Evolutionary conservation across 1,140 invertebrate species (phyloP).

Genomic region (Ephestia elutella): DNA sequence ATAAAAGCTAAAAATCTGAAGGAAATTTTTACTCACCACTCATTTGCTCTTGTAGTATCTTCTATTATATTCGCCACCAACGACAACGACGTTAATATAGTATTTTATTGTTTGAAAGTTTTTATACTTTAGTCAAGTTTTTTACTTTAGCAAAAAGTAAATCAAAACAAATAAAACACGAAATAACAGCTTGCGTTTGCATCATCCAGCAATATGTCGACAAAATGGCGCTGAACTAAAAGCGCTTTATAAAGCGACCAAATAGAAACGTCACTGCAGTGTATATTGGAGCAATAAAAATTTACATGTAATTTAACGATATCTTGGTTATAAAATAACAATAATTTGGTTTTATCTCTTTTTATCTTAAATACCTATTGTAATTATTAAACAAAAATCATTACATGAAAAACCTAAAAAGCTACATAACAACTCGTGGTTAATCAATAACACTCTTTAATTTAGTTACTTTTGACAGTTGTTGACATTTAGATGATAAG

Average conservation of each 20-base stretch:
- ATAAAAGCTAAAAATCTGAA: background rate
- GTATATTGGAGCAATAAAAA: no score
- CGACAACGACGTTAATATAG: background rate
- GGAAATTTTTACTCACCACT: conserved; percentile 6
- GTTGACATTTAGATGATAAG: no score
- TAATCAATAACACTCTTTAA: background rate
- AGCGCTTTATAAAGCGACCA: conserved; percentile 65
- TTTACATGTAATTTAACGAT: no score
- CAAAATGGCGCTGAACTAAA: conserved; percentile 67
- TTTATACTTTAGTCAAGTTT: no score
- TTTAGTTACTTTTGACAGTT: no score
- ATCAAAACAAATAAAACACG: background rate
- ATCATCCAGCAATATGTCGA: conserved; percentile 54
- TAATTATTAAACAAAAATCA: no score
- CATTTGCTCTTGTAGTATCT: conserved; percentile 5
- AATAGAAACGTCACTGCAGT: conserved; percentile 19
- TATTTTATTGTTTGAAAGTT: no score
- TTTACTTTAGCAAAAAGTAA: no score
- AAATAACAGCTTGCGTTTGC: conserved; percentile 33
- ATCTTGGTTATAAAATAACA: no score
- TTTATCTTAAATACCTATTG: no score
- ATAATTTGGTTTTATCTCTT: no score
- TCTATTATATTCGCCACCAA: background rate
- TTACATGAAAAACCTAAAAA: background rate
- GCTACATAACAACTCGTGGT: background rate